These are phyloP conservation scores for Ophioninae sp. DNA, from an alignment of 2,888 invertebrate genomes.

Conservation along the genomic window DNA sequence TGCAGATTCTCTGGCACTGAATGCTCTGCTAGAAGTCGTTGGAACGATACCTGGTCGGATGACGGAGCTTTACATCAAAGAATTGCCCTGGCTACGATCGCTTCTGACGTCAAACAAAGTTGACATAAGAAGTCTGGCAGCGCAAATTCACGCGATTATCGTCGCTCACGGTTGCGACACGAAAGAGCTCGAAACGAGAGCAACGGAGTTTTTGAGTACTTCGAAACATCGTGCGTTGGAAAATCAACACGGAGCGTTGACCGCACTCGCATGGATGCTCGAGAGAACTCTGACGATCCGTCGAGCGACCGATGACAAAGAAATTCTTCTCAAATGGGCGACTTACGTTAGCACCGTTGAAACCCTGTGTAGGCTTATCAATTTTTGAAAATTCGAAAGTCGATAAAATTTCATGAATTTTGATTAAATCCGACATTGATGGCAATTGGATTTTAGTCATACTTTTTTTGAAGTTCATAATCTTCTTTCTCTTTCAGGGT, in stretches of 20 bases:
- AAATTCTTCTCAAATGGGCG: conserved; percentile 82
- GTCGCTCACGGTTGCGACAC: conserved; percentile 83
- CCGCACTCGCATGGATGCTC: conserved; percentile 87
- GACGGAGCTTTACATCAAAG: conserved; percentile 84
- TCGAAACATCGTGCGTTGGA: conserved; percentile 85
- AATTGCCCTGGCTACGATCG: conserved; percentile 86
- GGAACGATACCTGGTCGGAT: conserved; percentile 90
- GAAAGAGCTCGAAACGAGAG: conserved; percentile 83
- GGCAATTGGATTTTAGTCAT: neutral
- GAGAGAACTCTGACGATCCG: conserved; percentile 85
- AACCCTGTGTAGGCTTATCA: conserved; percentile 83
- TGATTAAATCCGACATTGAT: neutral
- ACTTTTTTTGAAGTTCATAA: neutral
- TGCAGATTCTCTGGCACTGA: conserved; percentile 85
- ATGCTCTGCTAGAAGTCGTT: conserved; percentile 91
- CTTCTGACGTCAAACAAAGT: conserved; percentile 88
- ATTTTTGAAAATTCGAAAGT: neutral
- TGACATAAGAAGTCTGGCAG: conserved; percentile 88
- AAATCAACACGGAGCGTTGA: conserved; percentile 89
- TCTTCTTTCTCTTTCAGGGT: conserved; percentile 82
- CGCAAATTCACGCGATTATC: conserved; percentile 89
- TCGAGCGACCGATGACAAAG: conserved; percentile 76
- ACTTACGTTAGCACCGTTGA: conserved; percentile 84
- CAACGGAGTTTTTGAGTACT: conserved; percentile 82
- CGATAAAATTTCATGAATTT: neutral